A percentile compares a stretch with the other conserved stretches of the same genome.
Conservation (phyloP, 2,113 vertebrate genomes). For the Salvator merianae region DNA sequence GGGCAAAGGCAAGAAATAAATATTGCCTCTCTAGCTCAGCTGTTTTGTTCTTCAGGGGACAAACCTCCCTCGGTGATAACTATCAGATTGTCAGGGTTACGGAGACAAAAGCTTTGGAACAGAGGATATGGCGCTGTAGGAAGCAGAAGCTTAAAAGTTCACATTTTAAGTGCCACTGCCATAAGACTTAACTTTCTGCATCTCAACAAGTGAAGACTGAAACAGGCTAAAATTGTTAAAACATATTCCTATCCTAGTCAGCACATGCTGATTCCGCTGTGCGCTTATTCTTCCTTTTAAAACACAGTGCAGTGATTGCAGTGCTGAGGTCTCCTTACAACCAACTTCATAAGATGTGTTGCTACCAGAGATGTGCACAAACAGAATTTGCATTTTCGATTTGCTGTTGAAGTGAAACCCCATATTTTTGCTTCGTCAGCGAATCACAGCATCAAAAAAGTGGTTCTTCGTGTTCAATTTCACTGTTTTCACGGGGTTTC, state of each 20-base stretch:
- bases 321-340: not conserved
- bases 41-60: slow-evolving; percentile 69
- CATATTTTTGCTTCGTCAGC: too few relatives aligned
- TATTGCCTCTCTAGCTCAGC: slow-evolving; percentile 41
- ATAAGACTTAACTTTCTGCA: slow-evolving; percentile 6
- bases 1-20: slow-evolving; percentile 33
- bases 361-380: too few relatives aligned
- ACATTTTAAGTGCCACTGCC: slow-evolving; percentile 43
- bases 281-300: not conserved
- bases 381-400: too few relatives aligned
- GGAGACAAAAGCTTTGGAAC: slow-evolving; percentile 45
- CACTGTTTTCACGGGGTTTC: too few relatives aligned
- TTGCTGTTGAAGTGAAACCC: too few relatives aligned
- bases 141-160: slow-evolving; percentile 19
- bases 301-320: not conserved
- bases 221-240: slow-evolving; percentile 9
- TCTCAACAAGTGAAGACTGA: slow-evolving; percentile 46
- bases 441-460: too few relatives aligned
- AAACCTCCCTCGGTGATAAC: slow-evolving; percentile 61
- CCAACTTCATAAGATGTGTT: too few relatives aligned
- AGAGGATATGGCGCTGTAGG: slow-evolving; percentile 33
- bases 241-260: not conserved
- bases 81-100: slow-evolving; percentile 49
- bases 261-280: too few relatives aligned
- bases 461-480: too few relatives aligned